Percentiles rank a stretch among this genome's conserved stretches.
These are phyloP conservation scores for Chroicocephalus ridibundus DNA, from an alignment of 2,113 vertebrate genomes.

Conservation along the genomic window DNA sequence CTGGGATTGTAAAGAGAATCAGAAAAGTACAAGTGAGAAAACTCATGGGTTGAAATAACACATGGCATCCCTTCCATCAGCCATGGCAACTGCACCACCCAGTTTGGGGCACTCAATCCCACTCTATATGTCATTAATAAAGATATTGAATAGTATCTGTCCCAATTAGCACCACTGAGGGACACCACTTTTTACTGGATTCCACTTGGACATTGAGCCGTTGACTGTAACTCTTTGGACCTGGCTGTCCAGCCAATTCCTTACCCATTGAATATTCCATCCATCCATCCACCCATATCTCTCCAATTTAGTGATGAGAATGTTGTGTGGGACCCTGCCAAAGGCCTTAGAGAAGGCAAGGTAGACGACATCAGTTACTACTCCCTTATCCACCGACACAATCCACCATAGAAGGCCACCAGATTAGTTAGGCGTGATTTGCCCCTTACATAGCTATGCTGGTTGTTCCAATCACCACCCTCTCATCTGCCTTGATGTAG, in stretches of 20 bases:
- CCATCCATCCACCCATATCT: background rate
- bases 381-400: background rate
- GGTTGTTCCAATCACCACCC: background rate
- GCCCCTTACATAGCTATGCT: background rate
- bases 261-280: background rate
- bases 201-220: background rate
- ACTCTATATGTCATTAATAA: background rate
- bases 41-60: background rate
- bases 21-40: background rate
- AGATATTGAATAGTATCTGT: background rate
- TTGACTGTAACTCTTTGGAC: background rate
- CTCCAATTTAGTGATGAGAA: background rate
- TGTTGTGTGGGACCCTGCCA: background rate
- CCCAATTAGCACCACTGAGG: background rate
- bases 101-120: background rate
- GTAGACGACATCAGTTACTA: background rate
- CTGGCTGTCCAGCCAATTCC: background rate
- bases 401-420: background rate
- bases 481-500: background rate
- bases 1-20: background rate
- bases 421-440: background rate
- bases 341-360: background rate
- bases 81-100: too few species aligned
- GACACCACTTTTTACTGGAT: background rate
- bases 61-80: background rate